phyloP scores from a whole-genome alignment of 2,888 invertebrate genomes.

The Lampropteryx suffumata region DNA sequence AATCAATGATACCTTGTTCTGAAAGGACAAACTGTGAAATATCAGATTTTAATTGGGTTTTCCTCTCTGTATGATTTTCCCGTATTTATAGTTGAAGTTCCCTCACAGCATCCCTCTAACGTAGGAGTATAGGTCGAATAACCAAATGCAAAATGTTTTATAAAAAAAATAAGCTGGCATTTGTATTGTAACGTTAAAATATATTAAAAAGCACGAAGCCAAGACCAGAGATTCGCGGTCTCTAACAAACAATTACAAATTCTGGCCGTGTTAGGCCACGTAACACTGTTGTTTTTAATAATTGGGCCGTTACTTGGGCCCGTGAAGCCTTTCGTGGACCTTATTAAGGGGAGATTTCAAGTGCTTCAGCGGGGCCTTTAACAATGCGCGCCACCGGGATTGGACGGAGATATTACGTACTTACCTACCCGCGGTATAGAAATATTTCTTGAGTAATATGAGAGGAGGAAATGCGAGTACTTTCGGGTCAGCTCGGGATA shows the following conservation, averaged over 20 bases:
- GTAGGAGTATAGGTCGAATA: no score
- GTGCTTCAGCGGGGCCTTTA: constrained; percentile 41
- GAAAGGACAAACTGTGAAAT: not conserved
- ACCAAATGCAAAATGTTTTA: no score
- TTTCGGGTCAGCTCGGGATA: constrained; percentile 2
- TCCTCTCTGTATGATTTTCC: no score
- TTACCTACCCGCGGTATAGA: constrained; percentile 5
- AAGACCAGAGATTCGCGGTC: constrained; percentile 6
- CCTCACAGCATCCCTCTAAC: no score
- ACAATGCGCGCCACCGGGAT: constrained; percentile 29
- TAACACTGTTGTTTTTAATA: constrained; percentile 56
- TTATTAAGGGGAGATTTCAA: constrained; percentile 57
- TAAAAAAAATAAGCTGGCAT: no score
- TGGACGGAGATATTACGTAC: constrained; percentile 18
- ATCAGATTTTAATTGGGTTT: no score
- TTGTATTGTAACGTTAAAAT: not conserved
- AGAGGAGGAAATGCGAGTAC: not conserved
- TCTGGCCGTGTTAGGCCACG: constrained; percentile 24
- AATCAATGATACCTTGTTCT: not conserved
- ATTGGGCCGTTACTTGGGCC: constrained; percentile 58
- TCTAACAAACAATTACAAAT: constrained; percentile 32
- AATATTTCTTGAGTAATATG: constrained; percentile 3
- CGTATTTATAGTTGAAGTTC: no score
- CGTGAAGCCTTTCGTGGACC: constrained; percentile 47
- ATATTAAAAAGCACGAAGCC: constrained; percentile 6